Evolutionary conservation across 64 coral and sea anemone species (phyloP).

Genomic region (Stichodactyla mertensii): DNA sequence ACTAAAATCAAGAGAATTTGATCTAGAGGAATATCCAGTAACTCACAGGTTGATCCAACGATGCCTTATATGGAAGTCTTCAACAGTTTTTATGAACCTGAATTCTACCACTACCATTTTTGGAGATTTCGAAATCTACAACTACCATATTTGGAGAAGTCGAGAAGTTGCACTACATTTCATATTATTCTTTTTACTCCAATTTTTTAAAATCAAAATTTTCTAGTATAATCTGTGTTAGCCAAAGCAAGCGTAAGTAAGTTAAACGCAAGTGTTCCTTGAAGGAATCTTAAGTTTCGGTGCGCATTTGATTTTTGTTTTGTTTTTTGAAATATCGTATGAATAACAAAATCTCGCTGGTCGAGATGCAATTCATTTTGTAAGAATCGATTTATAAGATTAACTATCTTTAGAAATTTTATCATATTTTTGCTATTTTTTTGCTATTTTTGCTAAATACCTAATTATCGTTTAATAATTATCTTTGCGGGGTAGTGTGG

Average conservation of each 20-base stretch:
- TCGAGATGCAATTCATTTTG: conserved; percentile 8
- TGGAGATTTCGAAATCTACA: not conserved
- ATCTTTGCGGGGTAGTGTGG: not conserved
- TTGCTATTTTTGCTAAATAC: not conserved
- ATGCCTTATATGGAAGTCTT: not conserved
- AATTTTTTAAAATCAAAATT: not conserved
- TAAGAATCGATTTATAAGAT: not conserved
- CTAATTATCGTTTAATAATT: not conserved
- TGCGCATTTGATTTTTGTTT: no score
- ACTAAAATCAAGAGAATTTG: not conserved
- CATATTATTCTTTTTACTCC: not conserved
- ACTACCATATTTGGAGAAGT: not conserved
- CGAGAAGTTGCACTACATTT: not conserved
- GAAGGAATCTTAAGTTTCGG: no score
- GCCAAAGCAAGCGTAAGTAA: no score
- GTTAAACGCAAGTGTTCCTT: no score
- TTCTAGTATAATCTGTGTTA: not conserved
- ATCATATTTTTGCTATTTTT: not conserved
- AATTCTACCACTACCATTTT: not conserved
- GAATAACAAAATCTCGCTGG: conserved; percentile 21
- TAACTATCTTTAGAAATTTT: not conserved
- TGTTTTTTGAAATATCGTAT: not conserved
- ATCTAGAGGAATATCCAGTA: not conserved
- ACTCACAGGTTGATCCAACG: not conserved
- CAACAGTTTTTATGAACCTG: not conserved